Conservation (phyloP, 2,113 vertebrate genomes). For the Gnathonemus longibarbis region DNA sequence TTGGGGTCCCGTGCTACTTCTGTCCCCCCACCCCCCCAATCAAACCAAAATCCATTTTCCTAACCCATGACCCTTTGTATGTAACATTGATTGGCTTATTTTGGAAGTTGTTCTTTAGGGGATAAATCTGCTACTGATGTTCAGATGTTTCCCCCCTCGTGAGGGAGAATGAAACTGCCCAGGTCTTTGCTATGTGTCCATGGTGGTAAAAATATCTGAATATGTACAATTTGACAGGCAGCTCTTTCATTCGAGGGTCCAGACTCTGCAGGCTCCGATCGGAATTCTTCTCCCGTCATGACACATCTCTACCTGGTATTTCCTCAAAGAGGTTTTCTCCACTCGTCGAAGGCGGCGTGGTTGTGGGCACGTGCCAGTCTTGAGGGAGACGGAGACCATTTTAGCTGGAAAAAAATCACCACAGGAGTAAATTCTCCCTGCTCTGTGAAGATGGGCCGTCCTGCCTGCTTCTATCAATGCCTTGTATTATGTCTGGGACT, state of each 20-base stretch:
- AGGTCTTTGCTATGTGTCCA: not conserved
- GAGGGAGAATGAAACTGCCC: not conserved
- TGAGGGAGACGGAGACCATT: not conserved
- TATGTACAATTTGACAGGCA: not conserved
- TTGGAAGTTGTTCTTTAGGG: not conserved
- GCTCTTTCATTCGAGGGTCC: not conserved
- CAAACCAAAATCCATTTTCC: not conserved
- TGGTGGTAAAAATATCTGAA: not conserved
- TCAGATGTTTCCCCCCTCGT: not conserved
- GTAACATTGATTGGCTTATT: not conserved
- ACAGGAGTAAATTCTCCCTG: not conserved
- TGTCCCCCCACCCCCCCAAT: not conserved
- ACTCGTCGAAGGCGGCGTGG: not conserved
- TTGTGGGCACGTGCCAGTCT: not conserved
- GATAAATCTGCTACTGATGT: not conserved
- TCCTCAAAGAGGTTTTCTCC: not conserved
- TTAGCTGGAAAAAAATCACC: not conserved
- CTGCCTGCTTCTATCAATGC: not conserved
- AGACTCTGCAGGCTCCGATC: not conserved
- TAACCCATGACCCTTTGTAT: not conserved
- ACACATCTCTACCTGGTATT: not conserved
- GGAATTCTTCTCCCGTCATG: not conserved
- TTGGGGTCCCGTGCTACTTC: not conserved
- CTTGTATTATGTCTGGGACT: not conserved
- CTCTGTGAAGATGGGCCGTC: not conserved